phyloP scores from a whole-genome alignment of 1,140 invertebrate genomes.

The Drosophila subpulchrella region DNA sequence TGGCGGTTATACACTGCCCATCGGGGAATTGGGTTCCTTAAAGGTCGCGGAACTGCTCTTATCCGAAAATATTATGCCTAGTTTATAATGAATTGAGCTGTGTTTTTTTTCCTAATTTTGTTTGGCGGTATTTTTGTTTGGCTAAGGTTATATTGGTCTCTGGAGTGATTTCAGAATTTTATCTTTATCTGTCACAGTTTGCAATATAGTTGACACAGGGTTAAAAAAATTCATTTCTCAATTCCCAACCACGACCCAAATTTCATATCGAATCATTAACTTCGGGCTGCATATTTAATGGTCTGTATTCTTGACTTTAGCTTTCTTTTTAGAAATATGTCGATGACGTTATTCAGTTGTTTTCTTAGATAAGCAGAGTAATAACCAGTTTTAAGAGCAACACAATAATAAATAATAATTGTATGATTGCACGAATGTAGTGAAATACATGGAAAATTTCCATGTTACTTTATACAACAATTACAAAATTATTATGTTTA shows the following conservation, averaged over 20 bases:
- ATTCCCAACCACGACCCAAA: neutral
- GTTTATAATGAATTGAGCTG: neutral
- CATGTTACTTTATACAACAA: neutral
- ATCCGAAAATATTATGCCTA: neutral
- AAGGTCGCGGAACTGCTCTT: conserved; percentile 8
- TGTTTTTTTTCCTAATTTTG: neutral
- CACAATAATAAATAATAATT: too few species aligned
- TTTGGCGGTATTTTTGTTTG: neutral
- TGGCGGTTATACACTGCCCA: conserved; percentile 45
- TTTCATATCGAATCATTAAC: neutral
- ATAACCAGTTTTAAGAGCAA: too few species aligned
- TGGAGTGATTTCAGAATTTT: too few species aligned
- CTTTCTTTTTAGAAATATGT: neutral
- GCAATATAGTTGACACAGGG: too few species aligned
- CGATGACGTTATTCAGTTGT: neutral
- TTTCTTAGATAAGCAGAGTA: neutral
- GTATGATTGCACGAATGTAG: too few species aligned
- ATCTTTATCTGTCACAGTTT: too few species aligned
- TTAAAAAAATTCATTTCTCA: neutral
- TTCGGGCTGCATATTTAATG: neutral
- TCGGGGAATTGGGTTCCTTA: conserved; percentile 4
- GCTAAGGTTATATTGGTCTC: neutral
- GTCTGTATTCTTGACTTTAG: too few species aligned
- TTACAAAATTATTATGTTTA: too few species aligned
- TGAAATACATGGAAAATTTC: neutral